Base-by-base conservation (phyloP, 2,113 vertebrate species). In the Carollia perspicillata region DNA sequence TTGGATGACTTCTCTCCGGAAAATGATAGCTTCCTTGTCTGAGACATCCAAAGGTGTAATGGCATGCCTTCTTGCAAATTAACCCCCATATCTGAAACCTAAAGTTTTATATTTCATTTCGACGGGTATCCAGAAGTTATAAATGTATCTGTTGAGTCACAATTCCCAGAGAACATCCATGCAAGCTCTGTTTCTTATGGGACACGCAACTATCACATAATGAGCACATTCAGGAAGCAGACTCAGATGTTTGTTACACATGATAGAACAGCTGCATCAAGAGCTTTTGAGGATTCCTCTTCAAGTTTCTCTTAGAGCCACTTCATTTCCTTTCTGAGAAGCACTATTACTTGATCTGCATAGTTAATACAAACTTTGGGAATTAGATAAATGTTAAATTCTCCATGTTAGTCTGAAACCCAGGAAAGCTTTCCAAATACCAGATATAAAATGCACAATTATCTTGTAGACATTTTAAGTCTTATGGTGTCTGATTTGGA, bases 231-330 rank as follows among this genome's bases (percentile, higher is more conserved):
- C 92, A 95, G 78, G 79, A 95, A 96, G 55, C 69, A 83, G 42
- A 78, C 92, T 87, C 72, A 88, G 88, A 94, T 95, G 89, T 80
- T 93, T 84, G 88, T 69, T 58, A 89, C 58, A 90, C 93, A 89
- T 71, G 93, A 77, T 35, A 81, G 65, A 89, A 80, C 84, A 96
- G 96, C 97, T 97, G 95, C 77, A 93, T 90, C 77, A 81, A 94
- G 88, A 97, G 93, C 58, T 92, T 89, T 85, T 85, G 81, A 94
- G 66, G 94, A 95, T 96, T 90, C 90, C 84, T 97, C 80, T 84
- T 79, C 74, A 84, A 77, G 53, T 74, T 94, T 94, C 85, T 93
- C 94, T 89, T 90, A 95, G 94, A 94, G 42, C 37, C 49, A 68
- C 78, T 94, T 77, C 71, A 90, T 94, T 97, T 96, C 89, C 85